Base-by-base conservation (phyloP, 2,797 vertebrate species). In the Caiman crocodilus region DNA sequence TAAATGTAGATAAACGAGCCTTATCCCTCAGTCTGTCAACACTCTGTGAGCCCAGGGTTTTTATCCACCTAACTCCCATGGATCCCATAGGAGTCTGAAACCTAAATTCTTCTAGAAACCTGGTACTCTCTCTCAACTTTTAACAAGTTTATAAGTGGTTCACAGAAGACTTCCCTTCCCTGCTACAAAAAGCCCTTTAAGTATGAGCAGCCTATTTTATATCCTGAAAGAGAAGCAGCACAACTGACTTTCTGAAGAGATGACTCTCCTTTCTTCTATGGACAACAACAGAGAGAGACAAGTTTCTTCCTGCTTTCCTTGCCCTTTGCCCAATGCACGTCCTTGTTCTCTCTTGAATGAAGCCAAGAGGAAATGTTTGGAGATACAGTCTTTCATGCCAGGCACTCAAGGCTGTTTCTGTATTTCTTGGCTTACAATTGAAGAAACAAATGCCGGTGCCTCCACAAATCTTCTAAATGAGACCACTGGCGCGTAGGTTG, bases 231-330 rank as follows among this genome's bases (percentile, higher is more conserved):
- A 5, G 7, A 50, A 85, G 85, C n/a, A n/a, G 1, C 16, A 26
- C 75, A 88, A 30, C 4, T 32, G 20, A 25, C 14, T 32, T 23
- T 9, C 59, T 4, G 20, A 23, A 65, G 61, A 73, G 32, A 0
- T 0, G 0, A 5, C 63, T 59, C 6, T 17, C 4, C 1, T 28
- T 4, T 5, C 76, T 78, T 55, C 15, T 18, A 4, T 13, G 71
- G 15, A 4, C 14, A 42, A 42, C 55, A 23, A 77, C 61, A 10
- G 21, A 60, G 30, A 77, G 5, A 1, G 69, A 23, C 4, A 61
- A 30, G 14, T 1, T 6, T 8, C 60, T 20, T n/a, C 76, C 60
- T 92, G 65, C 2, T 57, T 78, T 76, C 42, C 65, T 4, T 10
- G 6, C 28, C 21, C 26, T 90, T 60, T 32, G 35, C 14, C n/a